Evolutionary conservation across 2,888 invertebrate genomes (phyloP), one percentile per base, ranked within the genome.

Genomic region (Odontocerum albicorne): DNA sequence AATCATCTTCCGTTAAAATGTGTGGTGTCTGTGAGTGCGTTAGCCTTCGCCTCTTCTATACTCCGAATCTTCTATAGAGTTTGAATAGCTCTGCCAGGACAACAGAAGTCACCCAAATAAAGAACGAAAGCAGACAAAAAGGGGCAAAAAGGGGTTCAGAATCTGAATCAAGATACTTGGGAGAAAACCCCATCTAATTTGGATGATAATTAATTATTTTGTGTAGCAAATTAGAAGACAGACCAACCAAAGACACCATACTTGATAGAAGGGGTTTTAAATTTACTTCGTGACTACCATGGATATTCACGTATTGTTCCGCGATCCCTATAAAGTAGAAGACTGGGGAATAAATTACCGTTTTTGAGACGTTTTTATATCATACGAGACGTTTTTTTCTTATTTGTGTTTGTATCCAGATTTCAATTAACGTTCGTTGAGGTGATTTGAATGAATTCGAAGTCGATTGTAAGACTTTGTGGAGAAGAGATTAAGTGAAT

Each of bases 151-250:
- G 45, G 31, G 16, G 17, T 6, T 20, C 39, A 15, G 36, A 22
- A 17, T n/a, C n/a, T n/a, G n/a, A n/a, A n/a, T n/a, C n/a, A n/a
- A n/a, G n/a, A n/a, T n/a, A n/a, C 27, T 19, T 12, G 21, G 16
- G 21, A 45, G 27, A 36, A 39, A 47, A 49, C 20, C 42, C 17
- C 49, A 45, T 50, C 36, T 55, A 55, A 59, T 52, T 55, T 59
- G 43, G 27, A 43, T 39, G 47, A 21, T 59, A 59, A 55, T 61
- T 59, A 61, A 62, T 59, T 61, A 59, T 59, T 59, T 57, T 55
- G 47, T 55, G 49, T 42, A 39, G 43, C 38, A 46, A 54, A 54
- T 57, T 57, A 49, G 38, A 31, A 33, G 51, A 38, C 51, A 38
- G 51, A 42, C 43, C 33, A 20, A 31, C 46, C 27, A 50, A 27